Evolutionary conservation across 1,140 invertebrate species (phyloP).

Genomic region (Drosophila asahinai): DNA sequence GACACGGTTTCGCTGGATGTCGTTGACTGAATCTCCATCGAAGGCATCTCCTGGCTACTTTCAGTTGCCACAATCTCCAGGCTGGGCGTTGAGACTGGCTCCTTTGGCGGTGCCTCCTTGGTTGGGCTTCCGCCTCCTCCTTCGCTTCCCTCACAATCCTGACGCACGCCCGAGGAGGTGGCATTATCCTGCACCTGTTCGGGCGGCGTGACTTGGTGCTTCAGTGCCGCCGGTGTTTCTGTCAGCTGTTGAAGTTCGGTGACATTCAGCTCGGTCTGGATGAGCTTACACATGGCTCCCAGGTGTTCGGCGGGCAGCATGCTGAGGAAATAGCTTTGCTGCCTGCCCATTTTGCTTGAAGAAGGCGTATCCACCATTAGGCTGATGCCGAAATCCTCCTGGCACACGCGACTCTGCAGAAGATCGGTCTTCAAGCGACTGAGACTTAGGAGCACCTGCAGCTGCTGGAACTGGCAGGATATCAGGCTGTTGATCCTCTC

Average conservation of each 20-base stretch:
- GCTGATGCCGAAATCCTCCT: conserved; percentile 56
- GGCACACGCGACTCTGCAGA: conserved; percentile 65
- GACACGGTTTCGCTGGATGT: conserved; percentile 13
- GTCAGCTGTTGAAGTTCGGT: conserved; percentile 7
- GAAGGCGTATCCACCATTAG: neutral
- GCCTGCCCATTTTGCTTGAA: conserved; percentile 49
- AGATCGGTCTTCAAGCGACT: conserved; percentile 57
- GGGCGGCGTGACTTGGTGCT: conserved; percentile 23
- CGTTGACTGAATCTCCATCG: conserved; percentile 4
- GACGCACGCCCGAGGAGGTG: conserved; percentile 27
- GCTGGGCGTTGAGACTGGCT: conserved; percentile 1
- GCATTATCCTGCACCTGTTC: conserved; percentile 35
- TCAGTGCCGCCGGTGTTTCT: neutral
- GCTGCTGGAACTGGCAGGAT: conserved; percentile 68
- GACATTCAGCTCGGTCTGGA: conserved; percentile 45
- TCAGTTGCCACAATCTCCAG: conserved; percentile 36
- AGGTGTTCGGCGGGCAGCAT: conserved; percentile 89
- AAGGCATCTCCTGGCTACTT: conserved; percentile 35
- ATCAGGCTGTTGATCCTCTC: conserved; percentile 67
- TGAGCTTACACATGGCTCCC: conserved; percentile 88
- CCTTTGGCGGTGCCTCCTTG: neutral
- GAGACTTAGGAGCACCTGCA: conserved; percentile 60
- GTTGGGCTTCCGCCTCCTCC: neutral
- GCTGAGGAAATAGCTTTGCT: conserved; percentile 86
- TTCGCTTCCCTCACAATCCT: conserved; percentile 7